Evolutionary conservation across 2,113 vertebrate genomes (phyloP), one percentile per base, ranked within the genome.

Genomic region (Gambusia holbrooki): DNA sequence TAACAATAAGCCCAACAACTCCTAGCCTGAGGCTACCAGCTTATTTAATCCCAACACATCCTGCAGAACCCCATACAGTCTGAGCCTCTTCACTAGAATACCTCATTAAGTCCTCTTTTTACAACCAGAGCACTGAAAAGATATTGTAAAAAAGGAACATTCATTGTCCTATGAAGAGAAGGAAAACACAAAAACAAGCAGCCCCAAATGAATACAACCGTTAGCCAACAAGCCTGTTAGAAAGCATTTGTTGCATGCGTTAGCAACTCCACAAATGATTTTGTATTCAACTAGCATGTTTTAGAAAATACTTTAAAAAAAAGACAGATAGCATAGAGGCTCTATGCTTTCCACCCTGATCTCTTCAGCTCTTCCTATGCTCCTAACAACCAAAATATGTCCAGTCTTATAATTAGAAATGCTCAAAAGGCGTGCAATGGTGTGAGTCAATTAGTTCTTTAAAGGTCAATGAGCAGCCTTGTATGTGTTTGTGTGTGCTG

Each of bases 51-150:
- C 70, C 3, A 71, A 75, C 82, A 69, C 76, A 77, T 80, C 81
- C 80, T 73, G 80, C 81, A 63, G 33, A 6, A 64, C 45, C 81
- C 25, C 80, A 73, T 66, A 69, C 81, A 17, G 64, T 66, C 35
- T 27, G 66, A 82, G 81, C 65, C 35, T 68, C 69, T 84, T 88
- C 75, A 63, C 84, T 74, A 81, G 71, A 89, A 86, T 80, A 77
- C 67, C 79, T 82, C 81, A 79, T 80, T 88, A 82, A 87, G 84
- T 76, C 65, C 74, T 37, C 48, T 76, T 67, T 87, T 45, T 76
- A 84, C 72, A 78, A 74, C 54, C 67, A 69, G 25, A 15, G 80
- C 63, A 73, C 84, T 85, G 65, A 82, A 89, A 80, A 79, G 71
- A 80, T 76, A 78, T 69, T 42, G 81, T 81, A 35, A 45, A 83